phyloP scores from a whole-genome alignment of 1,140 invertebrate species.

The Zaprionus davidi region DNA sequence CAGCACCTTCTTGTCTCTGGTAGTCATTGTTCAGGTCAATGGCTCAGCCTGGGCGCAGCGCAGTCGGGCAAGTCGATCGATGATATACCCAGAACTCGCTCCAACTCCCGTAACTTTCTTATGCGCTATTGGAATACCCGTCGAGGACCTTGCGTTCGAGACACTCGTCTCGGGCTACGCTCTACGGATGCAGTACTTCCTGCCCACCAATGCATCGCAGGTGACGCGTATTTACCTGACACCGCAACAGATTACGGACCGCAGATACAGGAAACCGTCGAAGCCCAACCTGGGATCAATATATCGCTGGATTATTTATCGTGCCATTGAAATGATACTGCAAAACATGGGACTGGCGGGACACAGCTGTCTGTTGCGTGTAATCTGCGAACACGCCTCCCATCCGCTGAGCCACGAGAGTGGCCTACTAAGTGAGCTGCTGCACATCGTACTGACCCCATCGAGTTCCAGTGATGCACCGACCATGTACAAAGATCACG shows the following conservation, averaged over 20 bases:
- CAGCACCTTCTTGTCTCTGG: not conserved
- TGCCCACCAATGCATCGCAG: conserved; percentile 68
- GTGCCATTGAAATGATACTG: conserved; percentile 67
- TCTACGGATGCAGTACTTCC: conserved; percentile 75
- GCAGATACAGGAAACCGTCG: not conserved
- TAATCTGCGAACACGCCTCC: conserved; percentile 90
- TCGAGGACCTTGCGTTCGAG: conserved; percentile 68
- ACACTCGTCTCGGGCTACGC: conserved; percentile 78
- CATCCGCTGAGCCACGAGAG: conserved; percentile 87
- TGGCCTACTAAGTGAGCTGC: conserved; percentile 88
- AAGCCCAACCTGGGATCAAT: conserved; percentile 33
- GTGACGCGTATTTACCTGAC: conserved; percentile 56
- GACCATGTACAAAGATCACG: conserved; percentile 20
- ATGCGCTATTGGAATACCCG: conserved; percentile 76
- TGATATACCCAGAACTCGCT: conserved; percentile 69
- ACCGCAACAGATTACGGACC: conserved; percentile 54
- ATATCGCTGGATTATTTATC: conserved; percentile 76
- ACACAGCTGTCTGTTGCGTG: conserved; percentile 88
- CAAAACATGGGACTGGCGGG: conserved; percentile 87
- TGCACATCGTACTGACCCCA: conserved; percentile 88
- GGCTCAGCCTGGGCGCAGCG: conserved; percentile 19
- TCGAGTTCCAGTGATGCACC: conserved; percentile 59
- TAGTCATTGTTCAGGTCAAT: conserved; percentile 18
- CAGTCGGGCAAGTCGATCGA: conserved; percentile 7
- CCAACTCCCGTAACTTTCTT: conserved; percentile 77